Evolutionary conservation across 1,140 invertebrate species (phyloP).

Genomic region (Ridgeia piscesae): DNA sequence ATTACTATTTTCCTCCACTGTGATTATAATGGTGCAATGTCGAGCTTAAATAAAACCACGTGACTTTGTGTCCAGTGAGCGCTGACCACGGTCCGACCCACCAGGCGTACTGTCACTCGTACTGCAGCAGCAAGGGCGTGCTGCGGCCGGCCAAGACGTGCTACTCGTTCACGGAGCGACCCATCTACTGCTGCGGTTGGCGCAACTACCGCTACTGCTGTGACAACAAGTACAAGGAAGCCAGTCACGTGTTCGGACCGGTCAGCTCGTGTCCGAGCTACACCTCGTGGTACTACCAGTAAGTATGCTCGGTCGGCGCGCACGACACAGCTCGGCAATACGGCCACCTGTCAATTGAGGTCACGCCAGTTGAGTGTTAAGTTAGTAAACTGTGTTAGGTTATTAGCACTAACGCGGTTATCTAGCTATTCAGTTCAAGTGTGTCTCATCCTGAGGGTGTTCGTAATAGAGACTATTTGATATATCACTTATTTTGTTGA

Average conservation of each 20-base stretch:
- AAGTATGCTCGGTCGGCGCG: background rate
- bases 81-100: background rate
- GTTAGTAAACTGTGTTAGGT: no score
- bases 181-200: background rate
- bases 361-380: no score
- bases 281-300: slow-evolving; percentile 7
- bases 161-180: background rate
- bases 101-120: background rate
- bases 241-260: background rate
- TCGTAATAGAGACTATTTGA: no score
- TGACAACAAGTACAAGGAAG: background rate
- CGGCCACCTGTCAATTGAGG: background rate
- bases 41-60: background rate
- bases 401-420: no score
- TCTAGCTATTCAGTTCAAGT: no score
- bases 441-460: no score
- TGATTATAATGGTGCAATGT: background rate
- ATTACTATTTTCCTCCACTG: background rate
- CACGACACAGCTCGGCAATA: background rate
- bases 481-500: no score
- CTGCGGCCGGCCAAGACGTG: background rate
- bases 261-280: background rate
- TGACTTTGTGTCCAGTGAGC: background rate
- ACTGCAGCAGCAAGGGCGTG: background rate
- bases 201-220: background rate